phyloP scores from a whole-genome alignment of 2,113 vertebrate species.

The Halichoeres trimaculatus region DNA sequence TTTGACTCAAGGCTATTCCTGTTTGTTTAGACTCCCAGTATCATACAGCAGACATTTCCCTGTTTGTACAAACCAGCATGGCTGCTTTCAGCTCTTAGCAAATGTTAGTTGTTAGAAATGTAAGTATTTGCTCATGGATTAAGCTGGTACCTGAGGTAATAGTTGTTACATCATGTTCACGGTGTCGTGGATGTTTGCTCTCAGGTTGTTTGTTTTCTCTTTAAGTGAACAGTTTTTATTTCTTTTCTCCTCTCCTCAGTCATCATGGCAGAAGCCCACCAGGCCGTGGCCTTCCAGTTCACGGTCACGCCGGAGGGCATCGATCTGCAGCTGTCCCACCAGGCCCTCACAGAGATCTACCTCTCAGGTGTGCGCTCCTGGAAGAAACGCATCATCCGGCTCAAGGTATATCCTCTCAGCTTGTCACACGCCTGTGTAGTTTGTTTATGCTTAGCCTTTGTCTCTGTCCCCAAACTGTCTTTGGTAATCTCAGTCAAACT shows the following conservation, averaged over 20 bases:
- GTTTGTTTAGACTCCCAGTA: neutral
- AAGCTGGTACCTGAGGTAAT: neutral
- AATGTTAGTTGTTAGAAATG: neutral
- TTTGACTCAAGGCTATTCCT: neutral
- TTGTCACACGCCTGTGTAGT: neutral
- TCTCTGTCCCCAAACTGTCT: neutral
- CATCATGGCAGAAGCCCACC: conserved; percentile 91
- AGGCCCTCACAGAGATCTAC: conserved; percentile 88
- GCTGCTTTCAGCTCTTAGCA: neutral
- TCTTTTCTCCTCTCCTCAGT: neutral
- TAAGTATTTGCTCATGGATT: neutral
- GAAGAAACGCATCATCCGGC: conserved; percentile 86
- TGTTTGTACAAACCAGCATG: neutral
- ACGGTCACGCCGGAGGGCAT: conserved; percentile 85
- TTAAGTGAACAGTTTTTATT: neutral
- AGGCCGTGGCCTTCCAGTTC: conserved; percentile 90
- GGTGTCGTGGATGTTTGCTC: neutral
- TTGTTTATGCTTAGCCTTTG: neutral
- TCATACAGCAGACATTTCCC: neutral
- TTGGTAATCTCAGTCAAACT: neutral
- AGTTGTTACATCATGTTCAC: neutral
- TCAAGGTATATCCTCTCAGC: conserved; percentile 80
- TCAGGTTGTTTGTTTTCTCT: neutral
- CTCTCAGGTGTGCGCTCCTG: conserved; percentile 90
- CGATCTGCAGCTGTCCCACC: conserved; percentile 84